Conservation (phyloP, 2,113 vertebrate genomes). For the Gobius niger region DNA sequence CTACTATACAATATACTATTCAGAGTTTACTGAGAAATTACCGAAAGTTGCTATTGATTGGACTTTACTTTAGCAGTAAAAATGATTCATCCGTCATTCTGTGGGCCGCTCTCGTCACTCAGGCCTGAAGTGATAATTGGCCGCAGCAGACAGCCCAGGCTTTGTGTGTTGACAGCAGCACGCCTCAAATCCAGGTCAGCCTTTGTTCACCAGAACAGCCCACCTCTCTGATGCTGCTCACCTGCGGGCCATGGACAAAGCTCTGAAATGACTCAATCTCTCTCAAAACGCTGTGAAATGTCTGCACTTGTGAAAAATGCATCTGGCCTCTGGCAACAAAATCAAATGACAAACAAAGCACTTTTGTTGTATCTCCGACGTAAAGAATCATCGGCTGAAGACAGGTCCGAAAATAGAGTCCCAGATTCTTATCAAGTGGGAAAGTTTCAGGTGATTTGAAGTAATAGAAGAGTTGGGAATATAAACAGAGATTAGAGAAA, state of each 20-base stretch:
- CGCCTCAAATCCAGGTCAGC: conserved; percentile 12
- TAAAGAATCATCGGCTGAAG: not conserved
- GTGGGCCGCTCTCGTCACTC: conserved; percentile 7
- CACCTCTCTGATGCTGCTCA: conserved; percentile 1
- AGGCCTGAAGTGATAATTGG: conserved; percentile 11
- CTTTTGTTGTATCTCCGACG: not conserved
- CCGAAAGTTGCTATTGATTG: conserved; percentile 12
- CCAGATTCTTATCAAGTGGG: not conserved
- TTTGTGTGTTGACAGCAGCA: conserved; percentile 13
- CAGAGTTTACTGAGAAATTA: conserved; percentile 9
- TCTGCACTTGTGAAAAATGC: not conserved
- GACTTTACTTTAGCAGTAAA: conserved; percentile 10
- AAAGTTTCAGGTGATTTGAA: too few species aligned
- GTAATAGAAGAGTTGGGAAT: too few species aligned
- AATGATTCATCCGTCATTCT: conserved; percentile 11
- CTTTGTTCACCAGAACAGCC: conserved; percentile 3
- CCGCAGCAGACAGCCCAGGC: not conserved
- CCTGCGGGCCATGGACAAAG: not conserved
- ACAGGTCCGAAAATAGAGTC: not conserved
- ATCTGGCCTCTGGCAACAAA: not conserved
- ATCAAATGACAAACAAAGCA: not conserved
- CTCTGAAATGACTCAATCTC: conserved; percentile 9
- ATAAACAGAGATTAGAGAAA: too few species aligned
- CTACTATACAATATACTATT: not conserved
- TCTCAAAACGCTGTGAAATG: not conserved